Evolutionary conservation across 1,140 invertebrate genomes (phyloP).

Genomic region (Aphidius gifuensis): DNA sequence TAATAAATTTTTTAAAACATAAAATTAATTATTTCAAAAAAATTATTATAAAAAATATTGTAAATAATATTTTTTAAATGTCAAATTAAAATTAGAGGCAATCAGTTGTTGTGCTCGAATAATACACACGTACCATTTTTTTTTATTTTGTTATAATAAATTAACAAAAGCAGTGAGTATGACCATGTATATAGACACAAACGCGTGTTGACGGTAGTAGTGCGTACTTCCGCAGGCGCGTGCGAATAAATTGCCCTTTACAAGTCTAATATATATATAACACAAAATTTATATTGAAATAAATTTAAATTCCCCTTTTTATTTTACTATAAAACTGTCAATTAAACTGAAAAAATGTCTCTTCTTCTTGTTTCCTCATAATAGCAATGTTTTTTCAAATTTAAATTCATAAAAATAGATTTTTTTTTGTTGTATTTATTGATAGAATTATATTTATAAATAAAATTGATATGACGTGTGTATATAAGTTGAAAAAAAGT

Average conservation of each 20-base stretch:
- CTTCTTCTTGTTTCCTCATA: too few species aligned
- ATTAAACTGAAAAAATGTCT: neutral
- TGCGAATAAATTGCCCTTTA: constrained; percentile 24
- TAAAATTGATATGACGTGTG: too few species aligned
- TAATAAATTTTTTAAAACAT: too few species aligned
- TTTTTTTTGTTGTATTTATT: too few species aligned
- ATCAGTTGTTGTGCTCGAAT: constrained; percentile 10
- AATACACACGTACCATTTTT: neutral
- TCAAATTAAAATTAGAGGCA: constrained; percentile 8
- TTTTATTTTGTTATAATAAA: neutral
- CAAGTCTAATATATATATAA: neutral
- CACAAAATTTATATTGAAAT: neutral
- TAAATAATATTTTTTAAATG: too few species aligned
- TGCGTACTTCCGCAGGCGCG: constrained; percentile 24
- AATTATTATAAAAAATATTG: too few species aligned
- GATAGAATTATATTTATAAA: too few species aligned
- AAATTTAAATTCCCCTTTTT: neutral
- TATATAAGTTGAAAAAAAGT: too few species aligned
- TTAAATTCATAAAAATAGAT: too few species aligned
- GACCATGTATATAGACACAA: constrained; percentile 2
- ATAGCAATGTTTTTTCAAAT: too few species aligned
- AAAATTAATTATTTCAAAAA: too few species aligned
- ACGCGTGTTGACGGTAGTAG: constrained; percentile 17
- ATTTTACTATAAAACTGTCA: constrained; percentile 9
- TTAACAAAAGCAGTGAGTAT: constrained; percentile 19